A percentile compares a stretch with the other conserved stretches of the same genome.
phyloP scores from a whole-genome alignment of 1,140 invertebrate genomes.

The Brachystomella parvula region DNA sequence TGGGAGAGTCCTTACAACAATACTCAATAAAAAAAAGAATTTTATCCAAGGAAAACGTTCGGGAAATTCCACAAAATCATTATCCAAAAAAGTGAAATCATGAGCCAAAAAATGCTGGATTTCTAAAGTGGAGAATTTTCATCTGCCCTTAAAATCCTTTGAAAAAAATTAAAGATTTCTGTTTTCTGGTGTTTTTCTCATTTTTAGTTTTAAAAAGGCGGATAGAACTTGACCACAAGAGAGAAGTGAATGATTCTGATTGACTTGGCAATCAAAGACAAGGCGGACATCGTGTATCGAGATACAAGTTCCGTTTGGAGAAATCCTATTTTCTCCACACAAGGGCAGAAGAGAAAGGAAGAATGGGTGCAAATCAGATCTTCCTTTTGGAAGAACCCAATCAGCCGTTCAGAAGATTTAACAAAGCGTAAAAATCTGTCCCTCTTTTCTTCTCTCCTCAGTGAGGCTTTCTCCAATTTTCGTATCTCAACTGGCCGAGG shows the following conservation, averaged over 20 bases:
- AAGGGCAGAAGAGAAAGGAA: background rate
- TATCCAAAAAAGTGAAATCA: no score
- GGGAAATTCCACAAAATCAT: no score
- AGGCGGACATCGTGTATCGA: background rate
- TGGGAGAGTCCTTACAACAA: no score
- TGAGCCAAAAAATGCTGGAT: no score
- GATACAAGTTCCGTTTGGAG: background rate
- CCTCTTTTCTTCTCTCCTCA: constrained; percentile 27
- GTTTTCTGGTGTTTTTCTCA: background rate
- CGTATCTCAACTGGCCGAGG: background rate
- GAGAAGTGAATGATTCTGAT: background rate
- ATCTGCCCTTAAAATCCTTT: no score
- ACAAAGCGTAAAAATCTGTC: constrained; percentile 37
- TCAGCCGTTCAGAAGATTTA: constrained; percentile 35
- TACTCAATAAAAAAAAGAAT: no score
- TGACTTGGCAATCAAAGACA: background rate
- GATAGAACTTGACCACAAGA: background rate
- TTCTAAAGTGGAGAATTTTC: no score
- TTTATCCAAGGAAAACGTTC: no score
- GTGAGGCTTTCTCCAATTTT: constrained; percentile 19
- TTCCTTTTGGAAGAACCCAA: constrained; percentile 34
- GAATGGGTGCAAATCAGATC: constrained; percentile 36
- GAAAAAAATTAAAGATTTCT: background rate
- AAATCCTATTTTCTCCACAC: background rate
- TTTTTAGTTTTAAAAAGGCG: background rate